Evolutionary conservation across 2,797 vertebrate species (phyloP), one percentile per base, ranked within the genome.

Genomic region (Fistularia tabacaria): DNA sequence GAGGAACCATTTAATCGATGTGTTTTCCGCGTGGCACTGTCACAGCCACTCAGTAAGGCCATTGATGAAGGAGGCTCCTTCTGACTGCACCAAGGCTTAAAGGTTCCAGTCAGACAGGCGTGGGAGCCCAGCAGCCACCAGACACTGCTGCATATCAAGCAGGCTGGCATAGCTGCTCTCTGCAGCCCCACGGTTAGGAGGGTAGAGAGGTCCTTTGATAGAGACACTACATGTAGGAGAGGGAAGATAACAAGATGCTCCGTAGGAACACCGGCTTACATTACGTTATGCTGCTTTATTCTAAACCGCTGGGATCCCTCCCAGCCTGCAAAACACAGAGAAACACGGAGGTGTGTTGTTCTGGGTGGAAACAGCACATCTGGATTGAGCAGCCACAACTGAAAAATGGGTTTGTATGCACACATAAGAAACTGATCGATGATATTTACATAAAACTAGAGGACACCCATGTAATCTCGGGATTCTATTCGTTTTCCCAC

Each of bases 81-180:
- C 36, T 58, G 74, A 81, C 81, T 87, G 82, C 64, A 14, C 76
- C 81, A 69, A 62, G 66, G 72, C 82, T 81, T 85, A 84, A 86
- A 86, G 80, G 81, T 70, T 87, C 74, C 78, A 85, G 83, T 86
- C 80, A 80, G 76, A 75, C 71, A 84, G 71, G 80, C 65, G 73
- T 78, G 70, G 71, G 82, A 80, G 72, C 73, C 71, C 76, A 78
- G 80, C 74, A 83, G 85, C 63, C 69, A 80, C 80, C 79, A 85
- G 77, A 80, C 85, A 66, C 76, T 64, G 71, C 76, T 85, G 84
- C 83, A 86, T 90, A 87, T 85, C 80, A 89, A 89, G 80, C 84
- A 86, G 83, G 69, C 79, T 74, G 76, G 75, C 63, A 76, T 66
- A 70, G 69, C 54, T 61, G 64, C 78, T 83, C 66, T 69, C 76